Percentiles rank a stretch among this genome's conserved stretches.
Conservation (phyloP, 2,113 vertebrate genomes). For the Pampusana beccarii region DNA sequence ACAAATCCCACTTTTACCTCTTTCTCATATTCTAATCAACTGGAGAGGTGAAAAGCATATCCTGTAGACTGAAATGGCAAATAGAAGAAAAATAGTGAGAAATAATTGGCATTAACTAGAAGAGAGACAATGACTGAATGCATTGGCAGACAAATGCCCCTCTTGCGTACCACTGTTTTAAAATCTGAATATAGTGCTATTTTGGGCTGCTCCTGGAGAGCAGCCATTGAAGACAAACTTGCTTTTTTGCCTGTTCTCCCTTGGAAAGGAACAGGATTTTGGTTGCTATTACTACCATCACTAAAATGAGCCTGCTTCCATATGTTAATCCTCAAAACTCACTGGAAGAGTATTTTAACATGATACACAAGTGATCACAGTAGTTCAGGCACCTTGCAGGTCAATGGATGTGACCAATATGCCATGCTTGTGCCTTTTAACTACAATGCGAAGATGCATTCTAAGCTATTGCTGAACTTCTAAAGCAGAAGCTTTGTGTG, state of each 20-base stretch:
- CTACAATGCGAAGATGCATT: neutral
- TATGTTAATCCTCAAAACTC: neutral
- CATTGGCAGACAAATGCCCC: neutral
- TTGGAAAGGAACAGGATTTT: neutral
- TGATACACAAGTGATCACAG: neutral
- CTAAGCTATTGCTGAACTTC: neutral
- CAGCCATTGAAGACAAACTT: neutral
- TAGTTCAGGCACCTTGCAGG: neutral
- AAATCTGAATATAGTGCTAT: neutral
- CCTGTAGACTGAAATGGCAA: neutral
- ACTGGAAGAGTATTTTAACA: neutral
- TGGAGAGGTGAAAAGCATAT: neutral
- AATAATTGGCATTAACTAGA: neutral
- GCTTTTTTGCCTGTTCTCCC: neutral
- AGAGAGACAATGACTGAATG: neutral
- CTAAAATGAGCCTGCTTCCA: neutral
- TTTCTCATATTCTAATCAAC: neutral
- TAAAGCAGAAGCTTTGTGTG: neutral
- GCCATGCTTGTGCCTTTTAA: neutral
- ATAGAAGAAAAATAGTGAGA: neutral
- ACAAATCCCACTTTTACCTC: neutral
- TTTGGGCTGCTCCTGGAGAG: neutral
- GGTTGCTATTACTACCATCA: neutral
- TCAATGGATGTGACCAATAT: neutral
- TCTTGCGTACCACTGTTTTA: neutral